These are phyloP conservation scores for Oxyruncus cristatus DNA, from an alignment of 2,113 vertebrate species.

Conservation along the genomic window DNA sequence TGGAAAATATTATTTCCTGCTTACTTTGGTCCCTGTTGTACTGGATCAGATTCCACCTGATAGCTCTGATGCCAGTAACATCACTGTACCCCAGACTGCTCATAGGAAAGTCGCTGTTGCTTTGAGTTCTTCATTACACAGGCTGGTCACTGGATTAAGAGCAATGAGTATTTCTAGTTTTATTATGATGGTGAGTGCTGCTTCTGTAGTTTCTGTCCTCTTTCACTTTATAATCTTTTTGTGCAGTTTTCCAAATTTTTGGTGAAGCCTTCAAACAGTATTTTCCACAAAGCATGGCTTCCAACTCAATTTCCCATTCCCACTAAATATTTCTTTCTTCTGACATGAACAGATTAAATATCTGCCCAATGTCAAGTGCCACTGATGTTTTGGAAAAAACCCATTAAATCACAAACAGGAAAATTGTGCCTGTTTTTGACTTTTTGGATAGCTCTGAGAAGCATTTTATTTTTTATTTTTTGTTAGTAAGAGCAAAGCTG, in stretches of 20 bases:
- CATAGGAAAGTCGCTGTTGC: neutral
- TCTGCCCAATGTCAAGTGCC: neutral
- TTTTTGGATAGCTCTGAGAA: neutral
- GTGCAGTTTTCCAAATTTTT: neutral
- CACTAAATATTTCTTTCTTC: neutral
- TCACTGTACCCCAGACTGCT: neutral
- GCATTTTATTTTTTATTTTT: rapidly evolving
- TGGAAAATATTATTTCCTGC: neutral
- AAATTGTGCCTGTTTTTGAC: neutral
- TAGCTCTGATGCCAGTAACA: neutral
- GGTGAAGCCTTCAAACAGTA: neutral
- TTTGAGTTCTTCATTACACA: neutral
- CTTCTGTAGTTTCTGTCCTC: neutral
- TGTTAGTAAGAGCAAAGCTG: neutral
- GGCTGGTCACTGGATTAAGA: neutral
- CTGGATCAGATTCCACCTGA: neutral
- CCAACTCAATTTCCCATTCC: neutral
- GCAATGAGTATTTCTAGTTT: neutral
- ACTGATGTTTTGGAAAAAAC: neutral
- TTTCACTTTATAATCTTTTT: neutral
- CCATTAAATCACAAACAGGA: neutral
- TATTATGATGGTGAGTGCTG: rapidly evolving
- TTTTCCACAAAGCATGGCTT: neutral
- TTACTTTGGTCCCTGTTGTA: neutral
- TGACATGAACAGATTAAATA: neutral